Conservation (phyloP, 2,888 invertebrate species). For the Dascillus cervinus region DNA sequence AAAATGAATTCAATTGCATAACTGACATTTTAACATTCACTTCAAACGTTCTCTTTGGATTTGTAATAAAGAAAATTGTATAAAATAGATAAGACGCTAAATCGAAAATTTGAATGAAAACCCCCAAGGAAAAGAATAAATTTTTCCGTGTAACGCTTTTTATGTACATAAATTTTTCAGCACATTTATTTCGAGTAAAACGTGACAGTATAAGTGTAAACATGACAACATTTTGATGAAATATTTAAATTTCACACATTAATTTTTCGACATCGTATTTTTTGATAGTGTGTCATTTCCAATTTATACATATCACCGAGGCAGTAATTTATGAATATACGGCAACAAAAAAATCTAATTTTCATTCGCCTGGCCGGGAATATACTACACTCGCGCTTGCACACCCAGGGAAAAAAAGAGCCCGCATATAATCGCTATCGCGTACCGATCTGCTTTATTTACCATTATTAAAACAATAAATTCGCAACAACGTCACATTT, state of each 20-base stretch:
- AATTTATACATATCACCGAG: constrained; percentile 29
- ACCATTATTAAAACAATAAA: constrained; percentile 46
- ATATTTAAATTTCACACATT: constrained; percentile 27
- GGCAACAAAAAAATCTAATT: constrained; percentile 44
- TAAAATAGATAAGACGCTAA: too few species aligned
- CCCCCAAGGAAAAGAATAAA: too few species aligned
- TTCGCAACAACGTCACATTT: constrained; percentile 42
- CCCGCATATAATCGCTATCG: constrained; percentile 24
- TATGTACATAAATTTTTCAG: too few species aligned
- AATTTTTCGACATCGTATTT: constrained; percentile 26
- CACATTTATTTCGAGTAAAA: too few species aligned
- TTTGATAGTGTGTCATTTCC: constrained; percentile 27
- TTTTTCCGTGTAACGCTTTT: too few species aligned
- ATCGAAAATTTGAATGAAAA: too few species aligned
- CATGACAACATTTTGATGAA: constrained; percentile 22
- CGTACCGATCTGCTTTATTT: constrained; percentile 42
- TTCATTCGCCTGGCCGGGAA: constrained; percentile 23
- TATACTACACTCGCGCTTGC: too few species aligned
- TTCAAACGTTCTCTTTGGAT: too few species aligned
- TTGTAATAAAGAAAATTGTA: too few species aligned
- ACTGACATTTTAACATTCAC: too few species aligned
- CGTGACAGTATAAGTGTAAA: constrained; percentile 17
- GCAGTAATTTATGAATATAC: constrained; percentile 35
- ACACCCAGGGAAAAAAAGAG: too few species aligned
- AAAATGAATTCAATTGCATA: too few species aligned